Base-by-base conservation (phyloP, 1,140 invertebrate species). In the Calephelis nemesis region DNA sequence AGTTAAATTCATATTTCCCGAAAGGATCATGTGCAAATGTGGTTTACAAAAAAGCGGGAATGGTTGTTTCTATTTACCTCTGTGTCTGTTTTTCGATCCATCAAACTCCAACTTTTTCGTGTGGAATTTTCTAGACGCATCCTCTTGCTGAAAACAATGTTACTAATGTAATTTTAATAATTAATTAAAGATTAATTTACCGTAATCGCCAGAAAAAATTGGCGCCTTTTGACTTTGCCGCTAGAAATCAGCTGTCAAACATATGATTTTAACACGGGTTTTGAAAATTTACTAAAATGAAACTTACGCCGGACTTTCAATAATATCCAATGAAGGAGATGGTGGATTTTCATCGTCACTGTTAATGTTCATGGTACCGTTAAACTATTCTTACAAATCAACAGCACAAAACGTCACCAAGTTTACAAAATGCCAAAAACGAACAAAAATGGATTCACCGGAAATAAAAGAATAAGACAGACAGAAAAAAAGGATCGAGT, bases 221-320 rank as follows among this genome's bases (percentile, higher is more conserved):
- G 70, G 77, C 86, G 88, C 88, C 83, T 77, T 90, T 88, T 75
- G 67, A 90, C 80, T 88, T 90, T 88, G 77, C 74, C 88, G 86
- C 86, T 72, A 45, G 42, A 47, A 84, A 88, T 90, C 86, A 90
- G 85, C 88, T 90, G 88, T 88, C 88, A 90, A 19, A 73, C 75
- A 79, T 50, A 71, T 73, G 72, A 47, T 66, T 50, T 8, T 40
- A 15, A 47, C 39, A 49, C 42, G 15, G 19, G 45, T 58, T 42
- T 54, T 58, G 6, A 9, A 45, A 52, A 13, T 5, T 66, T 68
- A 65, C 54, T 66, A 58, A 58, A 9, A 68, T 12, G 50, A 11
- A 8, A 72, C 71, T 82, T 77, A 90, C 86, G 84, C 76, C 50
- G 85, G 81, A 74, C 78, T 88, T 54, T 82, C 81, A 12, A 71